These are phyloP conservation scores for Agrochola circellaris DNA, from an alignment of 2,888 invertebrate species.

Conservation along the genomic window DNA sequence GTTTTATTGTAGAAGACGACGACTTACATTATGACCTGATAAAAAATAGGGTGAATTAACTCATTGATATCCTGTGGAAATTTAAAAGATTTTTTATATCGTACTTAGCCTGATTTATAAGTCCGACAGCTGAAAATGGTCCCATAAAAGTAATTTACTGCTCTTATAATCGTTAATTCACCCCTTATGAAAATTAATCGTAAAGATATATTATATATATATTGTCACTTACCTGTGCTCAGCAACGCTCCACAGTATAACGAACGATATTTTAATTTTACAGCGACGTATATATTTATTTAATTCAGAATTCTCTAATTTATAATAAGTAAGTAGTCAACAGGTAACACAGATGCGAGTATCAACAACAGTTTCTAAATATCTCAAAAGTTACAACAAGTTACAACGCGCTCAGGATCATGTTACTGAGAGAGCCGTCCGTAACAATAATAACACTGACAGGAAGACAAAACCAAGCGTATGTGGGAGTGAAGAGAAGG, in stretches of 20 bases:
- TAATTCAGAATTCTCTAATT: constrained; percentile 80
- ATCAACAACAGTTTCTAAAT: constrained; percentile 87
- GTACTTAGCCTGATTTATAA: constrained; percentile 28
- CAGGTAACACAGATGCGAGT: constrained; percentile 90
- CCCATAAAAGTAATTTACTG: constrained; percentile 50
- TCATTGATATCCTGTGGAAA: neutral
- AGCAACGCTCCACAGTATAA: constrained; percentile 71
- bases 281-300: constrained; percentile 81
- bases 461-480: constrained; percentile 83
- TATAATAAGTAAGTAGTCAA: constrained; percentile 86
- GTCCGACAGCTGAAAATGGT: constrained; percentile 10
- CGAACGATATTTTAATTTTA: constrained; percentile 73
- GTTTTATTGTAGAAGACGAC: constrained; percentile 19
- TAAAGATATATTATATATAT: constrained; percentile 16
- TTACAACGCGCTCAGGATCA: constrained; percentile 78
- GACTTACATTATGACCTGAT: constrained; percentile 7
- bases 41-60: constrained; percentile 23
- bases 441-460: constrained; percentile 84
- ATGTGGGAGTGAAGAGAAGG: constrained; percentile 77
- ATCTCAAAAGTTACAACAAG: constrained; percentile 88
- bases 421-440: constrained; percentile 77
- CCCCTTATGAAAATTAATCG: constrained; percentile 46
- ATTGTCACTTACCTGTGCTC: constrained; percentile 74
- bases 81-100: constrained; percentile 8
- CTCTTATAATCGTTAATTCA: constrained; percentile 33